These are phyloP conservation scores for Hydrophis major DNA, from an alignment of 2,797 vertebrate species.

Conservation along the genomic window DNA sequence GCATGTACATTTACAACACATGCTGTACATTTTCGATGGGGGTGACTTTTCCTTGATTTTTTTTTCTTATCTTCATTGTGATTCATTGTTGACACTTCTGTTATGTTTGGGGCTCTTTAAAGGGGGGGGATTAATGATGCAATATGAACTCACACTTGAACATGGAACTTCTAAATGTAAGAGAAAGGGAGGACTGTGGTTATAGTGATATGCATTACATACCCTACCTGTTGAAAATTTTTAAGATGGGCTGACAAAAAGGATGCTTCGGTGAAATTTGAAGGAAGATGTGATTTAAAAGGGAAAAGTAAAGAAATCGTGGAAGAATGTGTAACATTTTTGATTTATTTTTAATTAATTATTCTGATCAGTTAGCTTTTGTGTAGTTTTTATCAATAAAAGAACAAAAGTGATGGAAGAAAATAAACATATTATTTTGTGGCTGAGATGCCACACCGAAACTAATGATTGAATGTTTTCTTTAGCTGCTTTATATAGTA, in stretches of 20 bases:
- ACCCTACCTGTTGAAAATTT: slow-evolving; percentile 22
- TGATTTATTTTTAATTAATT: slow-evolving; percentile 69
- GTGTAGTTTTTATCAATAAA: slow-evolving; percentile 83
- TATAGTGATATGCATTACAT: slow-evolving; percentile 38
- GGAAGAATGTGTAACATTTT: slow-evolving; percentile 65
- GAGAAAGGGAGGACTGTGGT: slow-evolving; percentile 38
- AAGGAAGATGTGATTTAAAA: slow-evolving; percentile 56
- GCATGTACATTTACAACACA: slow-evolving; percentile 58
- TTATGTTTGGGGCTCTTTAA: slow-evolving; percentile 11
- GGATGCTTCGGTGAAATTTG: slow-evolving; percentile 51
- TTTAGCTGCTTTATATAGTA: slow-evolving; percentile 14
- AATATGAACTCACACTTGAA: slow-evolving; percentile 39
- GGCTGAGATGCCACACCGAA: slow-evolving; percentile 65
- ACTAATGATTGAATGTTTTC: slow-evolving; percentile 58
- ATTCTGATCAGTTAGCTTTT: slow-evolving; percentile 74
- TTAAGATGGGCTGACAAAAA: slow-evolving; percentile 26
- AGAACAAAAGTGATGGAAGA: slow-evolving; percentile 63
- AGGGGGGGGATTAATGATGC: background rate
- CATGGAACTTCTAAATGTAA: slow-evolving; percentile 28
- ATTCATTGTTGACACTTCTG: slow-evolving; percentile 54
- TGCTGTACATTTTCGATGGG: slow-evolving; percentile 44
- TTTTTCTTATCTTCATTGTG: slow-evolving; percentile 55
- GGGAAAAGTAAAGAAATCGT: slow-evolving; percentile 33
- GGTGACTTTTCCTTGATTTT: slow-evolving; percentile 52
- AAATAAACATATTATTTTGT: slow-evolving; percentile 74